These are phyloP conservation scores for Lonchura striata DNA, from an alignment of 2,113 vertebrate species.

Conservation along the genomic window DNA sequence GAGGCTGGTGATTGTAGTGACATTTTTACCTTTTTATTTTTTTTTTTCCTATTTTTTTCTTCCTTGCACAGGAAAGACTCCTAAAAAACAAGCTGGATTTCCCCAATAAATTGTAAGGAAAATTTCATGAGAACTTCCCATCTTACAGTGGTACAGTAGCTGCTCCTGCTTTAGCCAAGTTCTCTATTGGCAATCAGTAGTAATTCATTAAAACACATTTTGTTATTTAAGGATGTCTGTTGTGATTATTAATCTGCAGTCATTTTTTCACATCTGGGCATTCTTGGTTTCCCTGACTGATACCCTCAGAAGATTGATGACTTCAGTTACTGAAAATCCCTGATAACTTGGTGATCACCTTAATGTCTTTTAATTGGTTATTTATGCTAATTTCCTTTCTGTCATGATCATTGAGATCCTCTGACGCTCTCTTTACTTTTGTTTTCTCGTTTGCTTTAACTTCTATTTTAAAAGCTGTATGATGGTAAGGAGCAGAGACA, in stretches of 20 bases:
- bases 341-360: neutral
- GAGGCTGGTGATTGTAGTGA: neutral
- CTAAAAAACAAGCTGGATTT: neutral
- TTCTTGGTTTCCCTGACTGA: neutral
- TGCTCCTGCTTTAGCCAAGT: neutral
- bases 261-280: neutral
- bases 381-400: neutral
- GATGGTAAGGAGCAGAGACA: neutral
- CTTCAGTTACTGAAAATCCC: neutral
- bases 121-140: neutral
- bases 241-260: neutral
- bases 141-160: neutral
- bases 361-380: neutral
- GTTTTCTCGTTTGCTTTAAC: neutral
- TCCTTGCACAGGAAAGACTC: neutral
- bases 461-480: neutral
- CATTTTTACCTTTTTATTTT: neutral
- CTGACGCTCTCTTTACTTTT: neutral
- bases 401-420: neutral
- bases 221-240: neutral
- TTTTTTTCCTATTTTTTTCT: accelerated
- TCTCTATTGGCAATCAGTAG: neutral
- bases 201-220: neutral
- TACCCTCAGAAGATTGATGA: neutral
- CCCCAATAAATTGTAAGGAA: neutral